These are phyloP conservation scores for Nothocercus nigrocapillus DNA, from an alignment of 2,113 vertebrate species.

Conservation along the genomic window DNA sequence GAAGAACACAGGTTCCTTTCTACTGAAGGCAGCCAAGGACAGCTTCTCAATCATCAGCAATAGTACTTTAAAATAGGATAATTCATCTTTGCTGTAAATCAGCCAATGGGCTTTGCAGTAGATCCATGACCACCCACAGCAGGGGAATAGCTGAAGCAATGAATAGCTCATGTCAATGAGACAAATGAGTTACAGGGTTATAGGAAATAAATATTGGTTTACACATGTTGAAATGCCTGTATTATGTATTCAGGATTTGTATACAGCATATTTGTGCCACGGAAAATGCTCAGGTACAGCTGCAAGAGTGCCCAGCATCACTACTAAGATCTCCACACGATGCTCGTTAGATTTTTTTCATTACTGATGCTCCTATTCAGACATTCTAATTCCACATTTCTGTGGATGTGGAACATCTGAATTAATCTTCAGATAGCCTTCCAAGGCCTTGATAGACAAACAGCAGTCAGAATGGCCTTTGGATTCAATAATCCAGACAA, in stretches of 20 bases:
- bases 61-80: neutral
- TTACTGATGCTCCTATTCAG: neutral
- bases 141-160: neutral
- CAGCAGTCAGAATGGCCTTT: neutral
- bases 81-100: neutral
- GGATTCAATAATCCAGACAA: neutral
- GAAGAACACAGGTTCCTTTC: neutral
- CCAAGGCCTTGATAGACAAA: neutral
- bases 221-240: neutral
- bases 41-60: neutral
- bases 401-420: neutral
- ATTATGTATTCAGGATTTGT: neutral
- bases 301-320: neutral
- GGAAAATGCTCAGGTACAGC: neutral
- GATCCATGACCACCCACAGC: neutral
- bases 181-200: neutral
- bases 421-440: neutral
- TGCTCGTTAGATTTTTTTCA: neutral
- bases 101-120: neutral
- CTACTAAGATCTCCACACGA: neutral
- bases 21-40: neutral
- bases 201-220: neutral
- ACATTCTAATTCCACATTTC: neutral
- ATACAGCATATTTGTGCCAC: neutral
- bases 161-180: neutral